These are phyloP conservation scores for Aphidius ervi DNA, from an alignment of 1,140 invertebrate genomes.

Conservation along the genomic window DNA sequence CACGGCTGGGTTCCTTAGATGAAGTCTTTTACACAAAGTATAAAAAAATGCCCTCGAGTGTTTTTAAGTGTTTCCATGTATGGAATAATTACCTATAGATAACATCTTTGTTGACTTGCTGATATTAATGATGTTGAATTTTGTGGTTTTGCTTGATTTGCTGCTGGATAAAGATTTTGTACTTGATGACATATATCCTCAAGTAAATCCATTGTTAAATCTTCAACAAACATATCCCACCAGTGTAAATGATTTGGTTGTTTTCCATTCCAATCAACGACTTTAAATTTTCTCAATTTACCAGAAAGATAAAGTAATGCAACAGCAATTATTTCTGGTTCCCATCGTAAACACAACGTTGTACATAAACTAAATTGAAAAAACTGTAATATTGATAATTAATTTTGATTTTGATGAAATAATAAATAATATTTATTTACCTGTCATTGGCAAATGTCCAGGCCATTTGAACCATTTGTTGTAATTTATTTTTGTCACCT, in stretches of 20 bases:
- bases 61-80: no score
- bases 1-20: no score
- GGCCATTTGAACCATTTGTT: conserved; percentile 98
- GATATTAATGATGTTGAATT: conserved; percentile 61
- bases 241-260: conserved; percentile 78
- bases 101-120: conserved; percentile 36
- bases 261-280: conserved; percentile 86
- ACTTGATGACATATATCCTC: conserved; percentile 98
- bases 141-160: conserved; percentile 55
- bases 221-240: conserved; percentile 98
- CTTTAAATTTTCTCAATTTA: conserved; percentile 92
- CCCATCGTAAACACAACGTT: conserved; percentile 95
- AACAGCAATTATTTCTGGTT: conserved; percentile 97
- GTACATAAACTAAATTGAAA: conserved; percentile 78
- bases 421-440: conserved; percentile 44
- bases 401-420: no score
- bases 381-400: conserved; percentile 13
- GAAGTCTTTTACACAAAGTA: no score
- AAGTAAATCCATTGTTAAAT: conserved; percentile 88
- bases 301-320: conserved; percentile 94
- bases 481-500: conserved; percentile 87
- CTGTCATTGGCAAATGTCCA: conserved; percentile 99
- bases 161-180: conserved; percentile 77
- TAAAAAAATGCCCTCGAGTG: no score
- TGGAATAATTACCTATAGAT: no score